Conservation (phyloP, 2,113 vertebrate genomes). For the Psammodynastes pulverulentus region DNA sequence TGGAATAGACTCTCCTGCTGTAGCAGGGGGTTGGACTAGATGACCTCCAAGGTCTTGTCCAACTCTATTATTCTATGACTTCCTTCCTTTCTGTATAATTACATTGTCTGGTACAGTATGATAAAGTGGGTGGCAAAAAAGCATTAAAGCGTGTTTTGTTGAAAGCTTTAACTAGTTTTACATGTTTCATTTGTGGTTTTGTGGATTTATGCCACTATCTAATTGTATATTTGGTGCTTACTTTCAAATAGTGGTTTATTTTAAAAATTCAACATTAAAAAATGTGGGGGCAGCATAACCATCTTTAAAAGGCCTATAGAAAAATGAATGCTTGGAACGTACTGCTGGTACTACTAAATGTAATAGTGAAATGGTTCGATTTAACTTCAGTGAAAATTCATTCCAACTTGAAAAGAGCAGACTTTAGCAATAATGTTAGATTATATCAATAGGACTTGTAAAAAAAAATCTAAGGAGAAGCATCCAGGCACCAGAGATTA, state of each 20-base stretch:
- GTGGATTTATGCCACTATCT: background rate
- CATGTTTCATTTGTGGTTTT: background rate
- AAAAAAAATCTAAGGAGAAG: background rate
- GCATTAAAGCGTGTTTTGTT: background rate
- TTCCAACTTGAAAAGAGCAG: background rate
- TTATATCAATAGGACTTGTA: background rate
- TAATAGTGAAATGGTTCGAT: background rate
- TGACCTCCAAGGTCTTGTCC: background rate
- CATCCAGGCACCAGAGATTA: background rate
- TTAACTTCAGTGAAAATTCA: background rate
- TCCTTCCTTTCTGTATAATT: too few relatives aligned
- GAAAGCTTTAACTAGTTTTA: background rate
- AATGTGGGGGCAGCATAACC: background rate
- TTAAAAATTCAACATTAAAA: background rate
- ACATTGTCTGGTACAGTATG: background rate
- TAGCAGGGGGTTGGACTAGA: too few relatives aligned
- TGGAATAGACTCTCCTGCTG: too few relatives aligned
- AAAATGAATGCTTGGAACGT: background rate
- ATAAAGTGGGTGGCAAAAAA: background rate
- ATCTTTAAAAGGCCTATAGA: background rate
- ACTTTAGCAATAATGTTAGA: background rate
- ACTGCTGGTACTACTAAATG: background rate
- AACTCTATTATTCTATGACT: background rate
- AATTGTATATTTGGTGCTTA: background rate
- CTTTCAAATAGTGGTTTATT: background rate